Conservation (phyloP, 2,113 vertebrate genomes). For the Tachuris rubrigastra region DNA sequence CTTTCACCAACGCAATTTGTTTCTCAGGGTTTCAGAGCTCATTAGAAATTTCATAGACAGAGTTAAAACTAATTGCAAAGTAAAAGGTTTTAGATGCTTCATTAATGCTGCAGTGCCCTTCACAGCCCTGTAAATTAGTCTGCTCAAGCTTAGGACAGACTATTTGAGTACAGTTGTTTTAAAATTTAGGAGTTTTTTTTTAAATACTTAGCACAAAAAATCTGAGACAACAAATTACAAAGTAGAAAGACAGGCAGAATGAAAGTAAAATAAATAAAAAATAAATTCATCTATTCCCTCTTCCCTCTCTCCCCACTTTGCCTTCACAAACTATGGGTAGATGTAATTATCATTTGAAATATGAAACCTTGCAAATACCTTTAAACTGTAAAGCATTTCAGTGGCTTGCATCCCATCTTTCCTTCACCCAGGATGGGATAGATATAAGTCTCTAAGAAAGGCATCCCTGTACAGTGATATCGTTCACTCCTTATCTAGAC, state of each 20-base stretch:
- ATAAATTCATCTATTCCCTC: not conserved
- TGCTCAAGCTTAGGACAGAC: not conserved
- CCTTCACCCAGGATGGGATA: not conserved
- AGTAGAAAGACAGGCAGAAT: not conserved
- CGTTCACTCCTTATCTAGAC: not conserved
- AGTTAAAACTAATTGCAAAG: not conserved
- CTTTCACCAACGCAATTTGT: not conserved
- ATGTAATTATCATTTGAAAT: not conserved
- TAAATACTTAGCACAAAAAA: not conserved
- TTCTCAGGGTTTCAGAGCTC: not conserved
- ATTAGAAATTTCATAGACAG: not conserved
- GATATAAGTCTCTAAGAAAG: not conserved
- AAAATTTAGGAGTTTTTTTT: not conserved
- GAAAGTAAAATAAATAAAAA: not conserved
- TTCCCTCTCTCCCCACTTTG: not conserved
- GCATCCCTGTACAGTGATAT: not conserved
- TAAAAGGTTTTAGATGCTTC: not conserved
- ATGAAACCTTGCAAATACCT: not conserved
- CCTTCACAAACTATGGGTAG: not conserved
- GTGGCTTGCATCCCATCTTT: not conserved
- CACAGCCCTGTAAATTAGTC: not conserved
- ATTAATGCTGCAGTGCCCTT: not conserved
- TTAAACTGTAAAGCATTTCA: not conserved
- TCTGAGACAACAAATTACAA: not conserved
- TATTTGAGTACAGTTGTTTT: not conserved